A percentile compares a stretch with the other conserved stretches of the same genome.
phyloP scores from a whole-genome alignment of 92 coral and sea anemone genomes.

The Parazoanthus atlanticus region DNA sequence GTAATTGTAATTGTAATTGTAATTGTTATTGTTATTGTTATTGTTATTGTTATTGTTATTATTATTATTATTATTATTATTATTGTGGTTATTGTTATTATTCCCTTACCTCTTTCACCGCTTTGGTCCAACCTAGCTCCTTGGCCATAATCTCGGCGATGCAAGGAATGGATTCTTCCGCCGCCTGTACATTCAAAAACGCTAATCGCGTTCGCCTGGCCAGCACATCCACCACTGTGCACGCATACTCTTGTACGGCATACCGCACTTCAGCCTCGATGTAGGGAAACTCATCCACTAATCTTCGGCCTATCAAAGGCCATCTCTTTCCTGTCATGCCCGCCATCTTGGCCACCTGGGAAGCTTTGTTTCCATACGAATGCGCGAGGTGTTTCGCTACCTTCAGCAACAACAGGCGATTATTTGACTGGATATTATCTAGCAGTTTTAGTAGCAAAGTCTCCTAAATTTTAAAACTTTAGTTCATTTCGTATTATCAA shows the following conservation, averaged over 20 bases:
- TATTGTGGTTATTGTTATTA: not conserved
- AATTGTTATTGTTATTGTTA: not conserved
- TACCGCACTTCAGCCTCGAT: constrained; percentile 96
- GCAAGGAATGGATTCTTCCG: constrained; percentile 81
- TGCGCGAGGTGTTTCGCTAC: constrained; percentile 91
- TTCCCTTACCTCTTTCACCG: constrained; percentile 79
- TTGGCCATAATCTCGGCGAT: constrained; percentile 96
- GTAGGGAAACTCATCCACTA: constrained; percentile 83
- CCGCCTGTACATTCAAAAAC: constrained; percentile 87
- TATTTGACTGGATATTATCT: no score
- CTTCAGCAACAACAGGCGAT: constrained; percentile 35
- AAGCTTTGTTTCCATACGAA: constrained; percentile 91
- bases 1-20: not conserved
- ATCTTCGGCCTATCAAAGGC: constrained; percentile 90
- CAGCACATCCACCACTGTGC: constrained; percentile 90
- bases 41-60: not conserved
- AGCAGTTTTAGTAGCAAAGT: no score
- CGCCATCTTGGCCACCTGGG: constrained; percentile 89
- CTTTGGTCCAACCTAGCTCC: constrained; percentile 89
- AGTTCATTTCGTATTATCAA: no score
- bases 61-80: not conserved
- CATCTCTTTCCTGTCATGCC: constrained; percentile 87
- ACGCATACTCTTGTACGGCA: constrained; percentile 90
- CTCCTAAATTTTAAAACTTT: no score
- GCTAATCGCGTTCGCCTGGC: constrained; percentile 97